These are phyloP conservation scores for Cryptotermes secundus DNA, from an alignment of 1,140 invertebrate species.

Conservation along the genomic window DNA sequence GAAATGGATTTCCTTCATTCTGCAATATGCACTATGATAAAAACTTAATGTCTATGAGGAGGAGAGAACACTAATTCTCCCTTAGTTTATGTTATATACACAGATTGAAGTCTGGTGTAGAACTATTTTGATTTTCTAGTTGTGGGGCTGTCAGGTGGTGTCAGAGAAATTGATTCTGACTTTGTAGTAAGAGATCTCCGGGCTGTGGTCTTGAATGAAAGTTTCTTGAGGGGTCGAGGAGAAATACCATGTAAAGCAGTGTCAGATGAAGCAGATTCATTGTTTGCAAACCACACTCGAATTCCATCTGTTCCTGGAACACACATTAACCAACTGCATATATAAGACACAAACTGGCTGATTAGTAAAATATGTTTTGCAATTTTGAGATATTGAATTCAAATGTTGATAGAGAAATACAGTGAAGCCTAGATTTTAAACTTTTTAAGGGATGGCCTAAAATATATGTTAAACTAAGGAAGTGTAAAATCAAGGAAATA, in stretches of 20 bases:
- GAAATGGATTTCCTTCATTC: background rate
- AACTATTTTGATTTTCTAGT: slow-evolving; percentile 39
- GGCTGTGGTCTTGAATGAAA: slow-evolving; percentile 47
- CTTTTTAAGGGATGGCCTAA: no score
- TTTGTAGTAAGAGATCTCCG: slow-evolving; percentile 33
- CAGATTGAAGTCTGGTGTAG: no score
- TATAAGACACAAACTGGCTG: no score
- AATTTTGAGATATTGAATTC: no score
- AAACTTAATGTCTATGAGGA: no score
- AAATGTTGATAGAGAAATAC: no score
- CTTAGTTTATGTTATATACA: no score
- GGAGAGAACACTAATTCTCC: no score
- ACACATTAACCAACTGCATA: background rate
- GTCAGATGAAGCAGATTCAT: slow-evolving; percentile 27
- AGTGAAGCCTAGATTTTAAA: no score
- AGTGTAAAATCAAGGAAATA: no score
- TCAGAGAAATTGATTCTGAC: slow-evolving; percentile 33
- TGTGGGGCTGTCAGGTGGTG: slow-evolving; percentile 42
- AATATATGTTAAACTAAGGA: no score
- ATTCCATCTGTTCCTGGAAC: slow-evolving; percentile 30
- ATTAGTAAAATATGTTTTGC: no score
- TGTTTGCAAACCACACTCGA: slow-evolving; percentile 32
- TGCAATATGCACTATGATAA: background rate
- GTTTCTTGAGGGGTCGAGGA: slow-evolving; percentile 55
- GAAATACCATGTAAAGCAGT: slow-evolving; percentile 53